These are phyloP conservation scores for Chrysaora quinquecirrha DNA, from an alignment of 30 jellyfish, hydroid and myxozoan genomes.

Conservation along the genomic window DNA sequence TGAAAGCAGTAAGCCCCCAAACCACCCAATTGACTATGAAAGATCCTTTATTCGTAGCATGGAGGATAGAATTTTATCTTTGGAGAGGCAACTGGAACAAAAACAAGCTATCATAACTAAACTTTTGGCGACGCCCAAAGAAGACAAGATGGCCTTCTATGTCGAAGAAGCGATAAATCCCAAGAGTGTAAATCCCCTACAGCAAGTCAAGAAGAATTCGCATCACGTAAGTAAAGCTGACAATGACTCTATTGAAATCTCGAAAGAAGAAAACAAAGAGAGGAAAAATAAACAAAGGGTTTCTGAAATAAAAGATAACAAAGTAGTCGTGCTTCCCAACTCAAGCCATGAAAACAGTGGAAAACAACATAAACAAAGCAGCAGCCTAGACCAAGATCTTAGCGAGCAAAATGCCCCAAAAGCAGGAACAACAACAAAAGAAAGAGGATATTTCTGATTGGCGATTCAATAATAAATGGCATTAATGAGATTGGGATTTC, in stretches of 20 bases:
- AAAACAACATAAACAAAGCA: not conserved
- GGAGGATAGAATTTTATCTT: constrained; percentile 19
- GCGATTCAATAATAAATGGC: constrained; percentile 8
- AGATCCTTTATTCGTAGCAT: constrained; percentile 7
- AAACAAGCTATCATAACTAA: constrained; percentile 11
- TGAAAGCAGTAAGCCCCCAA: constrained; percentile 20
- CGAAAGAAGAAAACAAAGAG: constrained; percentile 1
- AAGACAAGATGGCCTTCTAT: constrained; percentile 20
- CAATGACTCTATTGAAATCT: constrained; percentile 28
- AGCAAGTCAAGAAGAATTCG: constrained; percentile 9
- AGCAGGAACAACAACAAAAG: constrained; percentile 1
- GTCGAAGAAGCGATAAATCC: constrained; percentile 28
- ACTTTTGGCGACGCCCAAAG: constrained; percentile 37
- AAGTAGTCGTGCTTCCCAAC: constrained; percentile 3
- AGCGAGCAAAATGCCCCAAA: not conserved
- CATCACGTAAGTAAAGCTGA: not conserved
- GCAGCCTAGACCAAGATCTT: not conserved
- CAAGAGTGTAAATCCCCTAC: too few species aligned
- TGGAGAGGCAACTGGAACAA: constrained; percentile 28
- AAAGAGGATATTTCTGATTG: not conserved
- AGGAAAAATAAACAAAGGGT: not conserved
- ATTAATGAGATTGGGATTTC: constrained; percentile 11
- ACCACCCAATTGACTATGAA: constrained; percentile 13
- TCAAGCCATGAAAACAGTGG: constrained; percentile 1
- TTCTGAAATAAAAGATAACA: not conserved